Evolutionary conservation across 2,113 vertebrate species (phyloP).

Genomic region (Grantiella picta): DNA sequence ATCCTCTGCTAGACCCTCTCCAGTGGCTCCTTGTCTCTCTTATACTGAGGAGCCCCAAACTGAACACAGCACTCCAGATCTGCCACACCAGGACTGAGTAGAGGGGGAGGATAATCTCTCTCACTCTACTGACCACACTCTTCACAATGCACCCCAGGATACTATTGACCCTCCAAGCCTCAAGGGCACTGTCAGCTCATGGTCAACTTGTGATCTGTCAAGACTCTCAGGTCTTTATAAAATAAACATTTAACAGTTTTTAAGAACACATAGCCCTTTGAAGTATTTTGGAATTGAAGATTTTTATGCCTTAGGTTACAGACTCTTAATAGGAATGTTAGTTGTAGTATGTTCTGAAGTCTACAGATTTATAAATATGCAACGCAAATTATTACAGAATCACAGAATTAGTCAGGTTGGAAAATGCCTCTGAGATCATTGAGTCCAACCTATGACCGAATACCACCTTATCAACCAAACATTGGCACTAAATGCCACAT

Average conservation of each 20-base stretch:
- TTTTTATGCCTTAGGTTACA: not conserved
- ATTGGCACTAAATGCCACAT: accelerated
- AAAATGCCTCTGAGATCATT: not conserved
- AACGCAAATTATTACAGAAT: not conserved
- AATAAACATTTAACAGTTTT: not conserved
- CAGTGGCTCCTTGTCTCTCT: too few relatives aligned
- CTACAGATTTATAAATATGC: not conserved
- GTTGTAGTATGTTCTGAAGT: not conserved
- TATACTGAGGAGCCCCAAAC: too few relatives aligned
- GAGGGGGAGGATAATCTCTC: not conserved
- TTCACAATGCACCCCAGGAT: not conserved
- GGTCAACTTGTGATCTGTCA: not conserved
- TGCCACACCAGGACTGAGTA: accelerated
- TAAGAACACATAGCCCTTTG: not conserved
- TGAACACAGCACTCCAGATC: not conserved
- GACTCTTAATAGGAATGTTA: not conserved
- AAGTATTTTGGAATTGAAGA: not conserved
- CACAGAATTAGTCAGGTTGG: not conserved
- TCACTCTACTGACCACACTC: not conserved
- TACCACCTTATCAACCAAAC: not conserved
- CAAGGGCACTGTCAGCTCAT: not conserved
- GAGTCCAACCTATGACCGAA: not conserved
- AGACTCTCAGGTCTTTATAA: not conserved
- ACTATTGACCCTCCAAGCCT: not conserved
- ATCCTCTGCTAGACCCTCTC: not conserved